Evolutionary conservation across 2,888 invertebrate genomes (phyloP).

Genomic region (Mimumesa dahlbomi): DNA sequence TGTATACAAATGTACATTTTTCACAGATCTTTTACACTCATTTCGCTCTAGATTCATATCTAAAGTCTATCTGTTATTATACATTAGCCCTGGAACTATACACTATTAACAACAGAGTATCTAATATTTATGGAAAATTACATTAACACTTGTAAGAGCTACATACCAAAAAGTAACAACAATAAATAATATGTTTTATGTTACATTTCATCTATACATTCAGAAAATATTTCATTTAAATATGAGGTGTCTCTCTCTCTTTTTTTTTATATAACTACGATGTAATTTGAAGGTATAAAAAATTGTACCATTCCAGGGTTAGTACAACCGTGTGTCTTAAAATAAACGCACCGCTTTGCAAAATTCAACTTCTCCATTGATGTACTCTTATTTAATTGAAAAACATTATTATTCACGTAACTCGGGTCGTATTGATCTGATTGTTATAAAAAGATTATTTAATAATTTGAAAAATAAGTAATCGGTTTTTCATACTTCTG

Average conservation of each 20-base stretch:
- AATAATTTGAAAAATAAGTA: constrained; percentile 16
- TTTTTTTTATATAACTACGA: constrained; percentile 30
- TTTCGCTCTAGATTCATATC: constrained; percentile 12
- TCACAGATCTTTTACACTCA: constrained; percentile 22
- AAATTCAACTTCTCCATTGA: constrained; percentile 20
- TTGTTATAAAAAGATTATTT: constrained; percentile 15
- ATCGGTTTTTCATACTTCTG: constrained; percentile 1
- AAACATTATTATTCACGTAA: constrained; percentile 5
- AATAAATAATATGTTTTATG: constrained; percentile 33
- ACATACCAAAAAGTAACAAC: constrained; percentile 30
- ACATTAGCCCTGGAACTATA: constrained; percentile 35
- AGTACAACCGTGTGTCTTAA: constrained; percentile 14
- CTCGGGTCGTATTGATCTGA: neutral
- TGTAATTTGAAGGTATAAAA: constrained; percentile 37
- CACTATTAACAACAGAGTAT: constrained; percentile 24
- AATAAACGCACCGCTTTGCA: constrained; percentile 43
- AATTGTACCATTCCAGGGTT: constrained; percentile 40
- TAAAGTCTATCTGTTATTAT: constrained; percentile 12
- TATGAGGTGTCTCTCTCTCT: too few species aligned
- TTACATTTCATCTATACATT: constrained; percentile 22
- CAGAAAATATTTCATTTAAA: constrained; percentile 41
- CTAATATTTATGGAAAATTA: constrained; percentile 20
- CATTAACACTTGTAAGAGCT: neutral
- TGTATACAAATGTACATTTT: constrained; percentile 42
- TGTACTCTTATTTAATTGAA: constrained; percentile 20